A percentile compares a stretch with the other conserved stretches of the same genome.
Conservation (phyloP, 2,113 vertebrate genomes). For the Lepus europaeus region DNA sequence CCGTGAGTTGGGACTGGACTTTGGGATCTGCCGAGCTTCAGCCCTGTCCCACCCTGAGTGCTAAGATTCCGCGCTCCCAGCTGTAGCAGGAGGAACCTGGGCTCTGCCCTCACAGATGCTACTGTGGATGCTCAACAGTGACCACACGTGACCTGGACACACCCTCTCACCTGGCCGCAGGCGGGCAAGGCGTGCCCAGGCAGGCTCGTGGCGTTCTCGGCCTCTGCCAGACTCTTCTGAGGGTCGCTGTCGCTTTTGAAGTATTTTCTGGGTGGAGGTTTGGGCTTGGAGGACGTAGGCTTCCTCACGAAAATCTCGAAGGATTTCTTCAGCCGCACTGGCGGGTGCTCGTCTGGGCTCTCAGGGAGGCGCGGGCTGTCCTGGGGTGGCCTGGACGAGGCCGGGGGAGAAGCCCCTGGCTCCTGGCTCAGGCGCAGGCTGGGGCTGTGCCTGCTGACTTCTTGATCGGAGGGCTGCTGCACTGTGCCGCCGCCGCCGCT, state of each 20-base stretch:
- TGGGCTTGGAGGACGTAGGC: conserved; percentile 88
- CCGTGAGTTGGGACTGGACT: rapidly evolving
- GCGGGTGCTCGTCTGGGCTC: conserved; percentile 75
- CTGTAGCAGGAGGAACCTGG: not conserved
- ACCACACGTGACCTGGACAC: not conserved
- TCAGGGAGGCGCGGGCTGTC: conserved; percentile 82
- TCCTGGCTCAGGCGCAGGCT: conserved; percentile 85
- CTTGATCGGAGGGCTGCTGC: conserved; percentile 78
- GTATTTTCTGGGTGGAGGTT: conserved; percentile 89
- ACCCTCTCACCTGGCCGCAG: conserved; percentile 87
- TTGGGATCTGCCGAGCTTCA: not conserved
- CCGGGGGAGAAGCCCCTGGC: conserved; percentile 17
- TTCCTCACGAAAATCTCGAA: conserved; percentile 87
- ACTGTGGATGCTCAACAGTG: rapidly evolving
- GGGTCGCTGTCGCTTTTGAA: conserved; percentile 88
- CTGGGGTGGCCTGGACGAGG: conserved; percentile 54
- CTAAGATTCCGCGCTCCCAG: not conserved
- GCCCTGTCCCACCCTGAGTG: rapidly evolving
- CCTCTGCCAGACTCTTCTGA: conserved; percentile 81
- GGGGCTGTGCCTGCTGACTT: conserved; percentile 85
- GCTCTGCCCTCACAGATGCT: rapidly evolving
- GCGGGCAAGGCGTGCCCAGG: conserved; percentile 68
- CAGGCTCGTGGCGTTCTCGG: conserved; percentile 52
- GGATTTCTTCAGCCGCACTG: conserved; percentile 86
- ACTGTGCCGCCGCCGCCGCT: conserved; percentile 11